Conservation (phyloP, 2,888 invertebrate species). For the Eupeodes luniger region DNA sequence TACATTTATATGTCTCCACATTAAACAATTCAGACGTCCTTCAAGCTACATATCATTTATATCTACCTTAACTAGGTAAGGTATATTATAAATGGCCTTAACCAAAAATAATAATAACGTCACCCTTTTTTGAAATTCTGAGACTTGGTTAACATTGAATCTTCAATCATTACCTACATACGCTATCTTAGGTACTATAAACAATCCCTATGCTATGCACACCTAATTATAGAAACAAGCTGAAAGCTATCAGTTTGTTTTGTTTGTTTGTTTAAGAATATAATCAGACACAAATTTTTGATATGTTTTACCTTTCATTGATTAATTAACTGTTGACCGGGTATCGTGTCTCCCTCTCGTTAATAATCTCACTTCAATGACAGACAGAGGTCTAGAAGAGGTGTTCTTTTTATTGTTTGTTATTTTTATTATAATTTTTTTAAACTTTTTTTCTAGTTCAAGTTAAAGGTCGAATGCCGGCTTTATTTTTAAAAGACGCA, state of each 20-base stretch:
- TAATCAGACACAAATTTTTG: not conserved
- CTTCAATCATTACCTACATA: not conserved
- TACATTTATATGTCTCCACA: too few relatives aligned
- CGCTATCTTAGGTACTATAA: too few relatives aligned
- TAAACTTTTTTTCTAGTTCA: slow-evolving; percentile 62
- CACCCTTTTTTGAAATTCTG: not conserved
- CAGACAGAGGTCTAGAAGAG: not conserved
- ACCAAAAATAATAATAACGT: not conserved
- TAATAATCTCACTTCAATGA: slow-evolving; percentile 45
- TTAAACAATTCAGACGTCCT: too few relatives aligned
- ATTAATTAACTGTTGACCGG: slow-evolving; percentile 15
- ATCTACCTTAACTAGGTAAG: too few relatives aligned
- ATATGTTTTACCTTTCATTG: slow-evolving; percentile 24
- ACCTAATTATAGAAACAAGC: slow-evolving; percentile 14
- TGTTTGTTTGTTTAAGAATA: not conserved
- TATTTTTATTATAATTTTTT: not conserved
- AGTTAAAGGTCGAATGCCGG: slow-evolving; percentile 69
- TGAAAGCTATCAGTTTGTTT: not conserved
- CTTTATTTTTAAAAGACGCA: slow-evolving; percentile 33
- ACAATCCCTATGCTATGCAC: not conserved
- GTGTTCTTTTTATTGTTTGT: slow-evolving; percentile 32
- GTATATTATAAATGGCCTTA: not conserved
- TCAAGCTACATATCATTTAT: too few relatives aligned
- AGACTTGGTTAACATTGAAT: slow-evolving; percentile 15
- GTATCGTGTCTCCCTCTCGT: not conserved